These are phyloP conservation scores for Cephus rjabovi DNA, from an alignment of 2,888 invertebrate genomes.

Conservation along the genomic window DNA sequence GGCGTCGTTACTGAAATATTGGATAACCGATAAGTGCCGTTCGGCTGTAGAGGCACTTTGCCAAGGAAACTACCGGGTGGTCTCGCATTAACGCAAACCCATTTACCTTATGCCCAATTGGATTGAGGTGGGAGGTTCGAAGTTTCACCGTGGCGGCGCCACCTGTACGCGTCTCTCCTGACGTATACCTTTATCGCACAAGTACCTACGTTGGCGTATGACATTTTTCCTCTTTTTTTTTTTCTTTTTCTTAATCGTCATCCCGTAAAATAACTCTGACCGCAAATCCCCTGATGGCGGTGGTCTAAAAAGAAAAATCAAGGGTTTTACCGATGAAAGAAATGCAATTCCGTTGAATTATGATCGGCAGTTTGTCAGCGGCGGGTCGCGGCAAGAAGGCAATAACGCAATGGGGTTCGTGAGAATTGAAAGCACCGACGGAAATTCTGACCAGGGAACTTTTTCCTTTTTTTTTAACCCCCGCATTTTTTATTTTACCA, in stretches of 20 bases:
- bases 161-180: neutral
- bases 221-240: neutral
- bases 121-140: neutral
- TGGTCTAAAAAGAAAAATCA: neutral
- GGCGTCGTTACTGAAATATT: neutral
- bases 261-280: neutral
- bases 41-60: neutral
- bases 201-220: neutral
- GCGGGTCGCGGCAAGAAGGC: constrained; percentile 29
- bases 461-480: neutral
- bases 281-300: neutral
- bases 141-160: neutral
- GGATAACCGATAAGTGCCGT: neutral
- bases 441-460: neutral
- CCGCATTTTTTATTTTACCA: too few relatives aligned
- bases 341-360: constrained; percentile 50
- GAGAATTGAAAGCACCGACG: neutral
- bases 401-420: constrained; percentile 18
- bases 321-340: constrained; percentile 29
- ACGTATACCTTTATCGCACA: neutral
- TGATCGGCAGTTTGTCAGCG: constrained; percentile 45
- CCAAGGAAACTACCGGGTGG: neutral
- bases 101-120: neutral
- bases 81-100: neutral
- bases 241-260: neutral